Base-by-base conservation (phyloP, 2,888 invertebrate genomes). In the Aplocera efformata region DNA sequence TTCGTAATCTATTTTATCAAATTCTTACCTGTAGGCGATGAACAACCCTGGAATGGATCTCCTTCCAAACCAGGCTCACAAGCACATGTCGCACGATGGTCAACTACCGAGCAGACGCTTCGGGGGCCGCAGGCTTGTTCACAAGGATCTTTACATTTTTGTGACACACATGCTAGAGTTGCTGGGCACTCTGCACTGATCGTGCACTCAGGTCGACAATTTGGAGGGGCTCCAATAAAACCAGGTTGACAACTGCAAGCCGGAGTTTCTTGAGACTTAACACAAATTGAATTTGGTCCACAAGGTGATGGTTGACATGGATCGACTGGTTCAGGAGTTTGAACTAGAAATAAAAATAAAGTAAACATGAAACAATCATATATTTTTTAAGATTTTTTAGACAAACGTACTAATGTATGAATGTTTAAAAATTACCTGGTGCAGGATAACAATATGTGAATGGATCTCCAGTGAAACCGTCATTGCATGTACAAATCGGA, bases 401-500 rank as follows among this genome's bases (percentile, higher is more conserved):
- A 20, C n/a, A n/a, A n/a, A n/a, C n/a, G n/a, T n/a, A n/a, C n/a
- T n/a, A 17, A 17, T 17, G 2, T 3, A 17, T 17, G 13, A 3
- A 17, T 17, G 2, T 17, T 17, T 17, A 17, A 17, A 3, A 17
- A 17, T 74, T 83, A 92, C 92, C 89, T 75, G 90, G 90, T 55
- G 84, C 67, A 7, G 80, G 79, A 58, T 90, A 84, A 60, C 93
- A 93, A 58, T 91, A 90, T 3, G 90, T 86, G 67, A 94, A 93
- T 7, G 94, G 93, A 86, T 94, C 93, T 17, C 94, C 94, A 48
- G 91, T 91, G 48, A 89, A 91, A 10, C 91, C 91, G 53, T 91
- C 88, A 47, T 91, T 83, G 63, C 94, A 94, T 31, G 91, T 90
- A 67, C 94, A 94, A 63, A 93, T 92, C 0, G 94, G 94, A 43